Conservation (phyloP, 2,888 invertebrate genomes). For the Matsumyia berberina region DNA sequence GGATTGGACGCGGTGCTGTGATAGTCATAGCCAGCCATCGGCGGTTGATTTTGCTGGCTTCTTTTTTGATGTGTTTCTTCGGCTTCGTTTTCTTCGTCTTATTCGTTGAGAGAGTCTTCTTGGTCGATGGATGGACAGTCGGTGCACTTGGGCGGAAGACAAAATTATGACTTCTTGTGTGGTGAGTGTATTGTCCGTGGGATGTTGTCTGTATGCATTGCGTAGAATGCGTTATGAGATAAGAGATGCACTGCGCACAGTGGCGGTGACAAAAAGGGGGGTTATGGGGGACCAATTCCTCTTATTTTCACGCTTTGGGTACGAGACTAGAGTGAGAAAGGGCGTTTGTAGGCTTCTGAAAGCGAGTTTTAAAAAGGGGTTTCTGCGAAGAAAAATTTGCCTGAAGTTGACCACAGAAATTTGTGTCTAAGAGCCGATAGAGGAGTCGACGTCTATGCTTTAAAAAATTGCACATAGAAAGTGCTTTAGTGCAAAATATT, state of each 20-base stretch:
- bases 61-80: conserved; percentile 32
- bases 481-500: too few relatives aligned
- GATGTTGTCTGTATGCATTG: conserved; percentile 46
- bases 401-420: too few relatives aligned
- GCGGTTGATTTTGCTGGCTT: conserved; percentile 37
- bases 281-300: too few relatives aligned
- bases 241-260: conserved; percentile 32
- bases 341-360: too few relatives aligned
- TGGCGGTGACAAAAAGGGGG: conserved; percentile 15
- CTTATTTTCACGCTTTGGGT: too few relatives aligned
- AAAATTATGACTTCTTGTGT: conserved; percentile 45
- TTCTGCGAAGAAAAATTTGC: too few relatives aligned
- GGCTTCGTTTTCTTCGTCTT: conserved; percentile 18
- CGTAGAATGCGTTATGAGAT: conserved; percentile 57
- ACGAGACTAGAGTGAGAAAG: too few relatives aligned
- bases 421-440: too few relatives aligned
- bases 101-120: conserved; percentile 6
- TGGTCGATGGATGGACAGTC: conserved; percentile 40
- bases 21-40: conserved; percentile 21
- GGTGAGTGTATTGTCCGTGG: conserved; percentile 44
- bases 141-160: conserved; percentile 68
- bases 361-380: too few relatives aligned
- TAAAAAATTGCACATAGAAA: too few relatives aligned
- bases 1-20: neutral
- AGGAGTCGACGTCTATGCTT: too few relatives aligned